Evolutionary conservation across 2,797 vertebrate species (phyloP).

Genomic region (Diplodus puntazzo): DNA sequence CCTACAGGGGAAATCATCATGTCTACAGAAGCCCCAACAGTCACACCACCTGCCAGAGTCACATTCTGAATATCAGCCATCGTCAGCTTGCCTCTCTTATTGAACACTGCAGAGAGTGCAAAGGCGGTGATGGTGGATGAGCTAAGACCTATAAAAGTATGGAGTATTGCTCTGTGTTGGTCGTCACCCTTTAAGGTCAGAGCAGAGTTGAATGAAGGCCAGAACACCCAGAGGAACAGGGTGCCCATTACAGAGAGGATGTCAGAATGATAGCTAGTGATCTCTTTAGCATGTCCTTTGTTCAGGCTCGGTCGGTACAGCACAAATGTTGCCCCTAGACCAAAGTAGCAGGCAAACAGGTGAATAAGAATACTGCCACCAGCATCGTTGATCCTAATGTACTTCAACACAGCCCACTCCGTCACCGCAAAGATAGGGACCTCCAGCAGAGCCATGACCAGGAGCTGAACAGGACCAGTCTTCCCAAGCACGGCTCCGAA

Average conservation of each 20-base stretch:
- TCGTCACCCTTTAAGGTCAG: slow-evolving; percentile 81
- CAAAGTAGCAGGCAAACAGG: slow-evolving; percentile 89
- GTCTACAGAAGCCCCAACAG: slow-evolving; percentile 84
- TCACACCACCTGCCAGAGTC: slow-evolving; percentile 87
- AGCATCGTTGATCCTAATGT: slow-evolving; percentile 83
- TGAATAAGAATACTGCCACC: slow-evolving; percentile 88
- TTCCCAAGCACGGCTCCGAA: slow-evolving; percentile 86
- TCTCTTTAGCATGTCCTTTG: slow-evolving; percentile 78
- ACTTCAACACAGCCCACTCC: slow-evolving; percentile 83
- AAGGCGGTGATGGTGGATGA: slow-evolving; percentile 83
- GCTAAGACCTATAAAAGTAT: slow-evolving; percentile 87
- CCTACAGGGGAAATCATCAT: slow-evolving; percentile 83
- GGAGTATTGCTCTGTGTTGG: slow-evolving; percentile 86
- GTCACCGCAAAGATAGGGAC: slow-evolving; percentile 81
- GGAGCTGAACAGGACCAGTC: slow-evolving; percentile 87
- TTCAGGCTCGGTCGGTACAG: slow-evolving; percentile 73
- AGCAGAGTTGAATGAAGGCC: slow-evolving; percentile 88
- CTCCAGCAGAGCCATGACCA: slow-evolving; percentile 84
- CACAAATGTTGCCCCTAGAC: slow-evolving; percentile 83
- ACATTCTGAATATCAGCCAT: slow-evolving; percentile 88
- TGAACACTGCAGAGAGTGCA: slow-evolving; percentile 83
- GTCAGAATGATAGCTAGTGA: slow-evolving; percentile 81
- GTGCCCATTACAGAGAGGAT: slow-evolving; percentile 85
- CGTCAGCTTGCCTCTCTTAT: slow-evolving; percentile 83
- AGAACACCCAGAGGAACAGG: slow-evolving; percentile 90